phyloP scores from a whole-genome alignment of 2,888 invertebrate species.

The Coelogynopora nodosa region DNA sequence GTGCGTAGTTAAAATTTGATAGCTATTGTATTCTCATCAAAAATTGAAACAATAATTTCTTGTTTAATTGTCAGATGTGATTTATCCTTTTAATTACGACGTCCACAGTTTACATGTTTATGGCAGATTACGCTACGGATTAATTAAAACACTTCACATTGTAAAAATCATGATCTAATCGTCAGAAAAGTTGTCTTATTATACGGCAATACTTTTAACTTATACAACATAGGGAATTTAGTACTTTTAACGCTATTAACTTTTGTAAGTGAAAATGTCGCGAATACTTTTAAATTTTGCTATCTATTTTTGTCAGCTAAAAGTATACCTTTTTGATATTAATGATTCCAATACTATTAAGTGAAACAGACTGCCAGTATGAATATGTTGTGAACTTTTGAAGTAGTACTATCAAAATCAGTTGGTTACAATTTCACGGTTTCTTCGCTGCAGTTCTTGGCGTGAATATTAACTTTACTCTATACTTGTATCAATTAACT shows the following conservation, averaged over 20 bases:
- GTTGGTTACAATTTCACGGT: too few relatives aligned
- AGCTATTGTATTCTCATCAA: not conserved
- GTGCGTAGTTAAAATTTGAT: not conserved
- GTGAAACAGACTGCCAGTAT: too few relatives aligned
- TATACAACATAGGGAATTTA: not conserved
- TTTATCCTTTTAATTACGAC: not conserved
- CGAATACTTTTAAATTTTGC: not conserved
- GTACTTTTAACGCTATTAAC: not conserved
- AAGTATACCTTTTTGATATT: not conserved
- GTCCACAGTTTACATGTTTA: not conserved
- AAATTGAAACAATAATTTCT: too few relatives aligned
- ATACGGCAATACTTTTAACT: not conserved
- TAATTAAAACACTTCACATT: too few relatives aligned
- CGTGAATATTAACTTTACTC: too few relatives aligned
- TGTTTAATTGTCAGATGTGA: not conserved
- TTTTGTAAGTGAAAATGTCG: not conserved
- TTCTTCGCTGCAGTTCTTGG: too few relatives aligned
- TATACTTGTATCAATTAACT: too few relatives aligned
- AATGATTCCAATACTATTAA: not conserved
- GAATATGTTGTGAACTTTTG: too few relatives aligned
- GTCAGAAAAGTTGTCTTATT: too few relatives aligned
- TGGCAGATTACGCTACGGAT: too few relatives aligned
- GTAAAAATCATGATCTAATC: too few relatives aligned
- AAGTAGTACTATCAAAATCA: too few relatives aligned
- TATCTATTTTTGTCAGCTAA: not conserved